Conservation (phyloP, 2,797 vertebrate genomes). For the Microtus obscurus region DNA sequence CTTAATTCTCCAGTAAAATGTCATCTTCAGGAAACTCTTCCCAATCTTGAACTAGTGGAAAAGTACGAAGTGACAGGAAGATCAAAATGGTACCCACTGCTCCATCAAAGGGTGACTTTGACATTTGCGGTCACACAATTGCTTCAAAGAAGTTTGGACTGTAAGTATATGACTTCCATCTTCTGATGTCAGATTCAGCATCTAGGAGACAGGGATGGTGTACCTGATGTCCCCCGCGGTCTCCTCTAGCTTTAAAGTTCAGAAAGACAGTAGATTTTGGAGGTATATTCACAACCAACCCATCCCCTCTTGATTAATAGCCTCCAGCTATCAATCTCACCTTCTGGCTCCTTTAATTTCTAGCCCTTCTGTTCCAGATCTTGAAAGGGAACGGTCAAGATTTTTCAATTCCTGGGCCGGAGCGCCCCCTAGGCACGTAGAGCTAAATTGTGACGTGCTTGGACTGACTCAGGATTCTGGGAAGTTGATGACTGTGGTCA, state of each 20-base stretch:
- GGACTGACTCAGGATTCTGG: background rate
- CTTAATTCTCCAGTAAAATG: conserved; percentile 46
- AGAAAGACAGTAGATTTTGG: background rate
- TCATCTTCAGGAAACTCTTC: conserved; percentile 1
- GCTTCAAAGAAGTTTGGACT: conserved; percentile 29
- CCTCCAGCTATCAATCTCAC: background rate
- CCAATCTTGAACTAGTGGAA: background rate
- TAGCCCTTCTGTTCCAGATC: background rate
- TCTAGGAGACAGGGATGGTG: background rate
- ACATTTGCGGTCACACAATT: background rate
- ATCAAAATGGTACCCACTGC: background rate
- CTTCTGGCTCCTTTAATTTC: background rate
- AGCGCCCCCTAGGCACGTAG: conserved; percentile 71
- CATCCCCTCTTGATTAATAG: background rate
- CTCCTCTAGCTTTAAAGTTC: conserved; percentile 1
- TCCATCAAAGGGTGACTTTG: background rate
- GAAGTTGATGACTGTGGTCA: background rate
- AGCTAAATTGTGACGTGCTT: conserved; percentile 13
- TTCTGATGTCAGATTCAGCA: background rate
- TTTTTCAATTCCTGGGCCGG: conserved; percentile 58
- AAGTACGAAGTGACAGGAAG: background rate
- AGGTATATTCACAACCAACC: background rate
- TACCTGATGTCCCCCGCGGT: background rate
- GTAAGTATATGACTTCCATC: background rate
- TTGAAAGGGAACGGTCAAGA: background rate